Conservation (phyloP, 2,888 invertebrate species). For the Auanema sp. region DNA sequence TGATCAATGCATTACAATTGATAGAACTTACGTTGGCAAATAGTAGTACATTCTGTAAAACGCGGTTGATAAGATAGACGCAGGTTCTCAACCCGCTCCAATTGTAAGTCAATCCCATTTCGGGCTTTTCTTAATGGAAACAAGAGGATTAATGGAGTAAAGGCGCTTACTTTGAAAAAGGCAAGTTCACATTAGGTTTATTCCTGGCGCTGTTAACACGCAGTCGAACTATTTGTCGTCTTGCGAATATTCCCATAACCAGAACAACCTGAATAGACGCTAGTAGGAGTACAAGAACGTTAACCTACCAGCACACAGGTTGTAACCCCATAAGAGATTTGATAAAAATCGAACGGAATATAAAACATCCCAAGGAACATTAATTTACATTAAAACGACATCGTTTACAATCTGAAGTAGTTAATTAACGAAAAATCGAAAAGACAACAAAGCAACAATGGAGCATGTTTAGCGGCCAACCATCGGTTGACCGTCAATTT, state of each 20-base stretch:
- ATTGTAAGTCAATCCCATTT: slow-evolving; percentile 21
- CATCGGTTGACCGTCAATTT: no score
- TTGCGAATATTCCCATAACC: slow-evolving; percentile 36
- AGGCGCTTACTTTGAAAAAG: slow-evolving; percentile 19
- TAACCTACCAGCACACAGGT: no score
- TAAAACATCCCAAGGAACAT: no score
- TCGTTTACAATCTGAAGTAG: no score
- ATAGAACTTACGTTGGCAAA: slow-evolving; percentile 51
- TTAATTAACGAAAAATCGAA: no score
- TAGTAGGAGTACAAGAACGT: no score
- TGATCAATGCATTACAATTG: background rate
- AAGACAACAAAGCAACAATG: no score
- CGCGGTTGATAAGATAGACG: slow-evolving; percentile 47
- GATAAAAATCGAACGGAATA: no score
- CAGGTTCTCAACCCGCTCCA: slow-evolving; percentile 37
- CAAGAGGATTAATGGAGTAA: background rate
- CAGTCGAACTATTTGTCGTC: slow-evolving; percentile 55
- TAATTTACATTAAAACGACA: no score
- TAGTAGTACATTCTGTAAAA: slow-evolving; percentile 56
- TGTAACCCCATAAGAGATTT: no score
- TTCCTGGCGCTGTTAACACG: slow-evolving; percentile 53
- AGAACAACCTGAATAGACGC: slow-evolving; percentile 36
- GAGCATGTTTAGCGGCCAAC: no score
- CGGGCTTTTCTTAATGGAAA: slow-evolving; percentile 1
- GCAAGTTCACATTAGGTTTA: slow-evolving; percentile 38